Evolutionary conservation across 2,888 invertebrate species (phyloP).

Genomic region (Dryocosmus kuriphilus): DNA sequence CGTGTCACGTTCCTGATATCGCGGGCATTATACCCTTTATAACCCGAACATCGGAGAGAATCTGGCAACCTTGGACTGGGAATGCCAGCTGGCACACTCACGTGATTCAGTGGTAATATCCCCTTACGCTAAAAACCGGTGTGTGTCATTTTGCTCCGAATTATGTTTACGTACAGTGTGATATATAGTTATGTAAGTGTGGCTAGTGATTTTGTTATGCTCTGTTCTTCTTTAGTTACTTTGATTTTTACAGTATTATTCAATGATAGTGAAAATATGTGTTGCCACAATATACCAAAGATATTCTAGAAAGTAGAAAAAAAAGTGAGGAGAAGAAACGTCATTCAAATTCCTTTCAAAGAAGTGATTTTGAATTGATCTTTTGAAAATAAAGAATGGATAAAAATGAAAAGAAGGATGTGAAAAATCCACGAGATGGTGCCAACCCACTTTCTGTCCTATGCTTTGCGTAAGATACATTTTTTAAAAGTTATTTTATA

Average conservation of each 20-base stretch:
- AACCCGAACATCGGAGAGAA: no score
- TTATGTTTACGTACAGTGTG: not conserved
- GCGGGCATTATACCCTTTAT: no score
- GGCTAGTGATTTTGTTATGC: not conserved
- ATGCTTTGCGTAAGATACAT: conserved; percentile 83
- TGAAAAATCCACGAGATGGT: conserved; percentile 81
- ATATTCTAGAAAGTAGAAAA: not conserved
- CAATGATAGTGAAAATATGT: not conserved
- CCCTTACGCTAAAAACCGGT: not conserved
- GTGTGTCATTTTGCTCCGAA: not conserved
- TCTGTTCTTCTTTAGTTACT: not conserved
- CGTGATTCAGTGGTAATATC: no score
- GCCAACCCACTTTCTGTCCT: conserved; percentile 84
- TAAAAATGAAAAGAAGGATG: conserved; percentile 79
- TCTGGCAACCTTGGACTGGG: no score
- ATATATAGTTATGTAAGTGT: not conserved
- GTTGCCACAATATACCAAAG: not conserved
- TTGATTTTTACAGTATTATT: not conserved
- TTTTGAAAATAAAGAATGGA: conserved; percentile 66
- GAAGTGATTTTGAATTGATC: not conserved
- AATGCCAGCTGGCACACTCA: no score
- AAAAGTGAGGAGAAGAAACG: not conserved
- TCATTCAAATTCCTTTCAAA: not conserved
- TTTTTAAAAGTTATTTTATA: not conserved
- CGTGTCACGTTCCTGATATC: no score